Evolutionary conservation across 2,888 invertebrate species (phyloP).

Genomic region (Neoaliturus tenellus): DNA sequence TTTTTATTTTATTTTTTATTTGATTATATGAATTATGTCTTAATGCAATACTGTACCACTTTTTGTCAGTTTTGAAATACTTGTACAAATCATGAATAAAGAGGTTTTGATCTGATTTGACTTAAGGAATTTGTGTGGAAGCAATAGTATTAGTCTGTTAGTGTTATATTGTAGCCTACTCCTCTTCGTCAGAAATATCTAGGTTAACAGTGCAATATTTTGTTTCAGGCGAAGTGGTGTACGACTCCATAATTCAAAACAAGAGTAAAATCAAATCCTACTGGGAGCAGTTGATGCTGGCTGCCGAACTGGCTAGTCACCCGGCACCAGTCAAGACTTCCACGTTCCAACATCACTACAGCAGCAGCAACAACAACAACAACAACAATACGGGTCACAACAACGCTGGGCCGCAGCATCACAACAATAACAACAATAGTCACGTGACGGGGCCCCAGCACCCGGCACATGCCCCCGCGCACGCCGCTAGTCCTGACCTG

Average conservation of each 20-base stretch:
- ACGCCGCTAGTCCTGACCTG: conserved; percentile 60
- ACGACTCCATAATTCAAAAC: conserved; percentile 69
- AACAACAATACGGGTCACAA: background rate
- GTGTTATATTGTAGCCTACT: no score
- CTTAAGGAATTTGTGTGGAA: no score
- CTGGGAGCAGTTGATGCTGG: conserved; percentile 69
- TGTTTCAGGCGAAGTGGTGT: conserved; percentile 69
- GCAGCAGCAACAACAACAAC: background rate
- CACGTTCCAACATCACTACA: background rate
- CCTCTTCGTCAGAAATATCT: no score
- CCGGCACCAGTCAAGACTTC: background rate
- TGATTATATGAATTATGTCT: no score
- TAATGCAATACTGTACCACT: no score
- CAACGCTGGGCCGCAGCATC: background rate
- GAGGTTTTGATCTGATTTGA: no score
- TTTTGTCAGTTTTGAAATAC: no score
- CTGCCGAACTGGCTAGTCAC: conserved; percentile 62
- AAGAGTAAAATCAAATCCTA: conserved; percentile 69
- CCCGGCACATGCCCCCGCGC: background rate
- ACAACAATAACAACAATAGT: background rate
- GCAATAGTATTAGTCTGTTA: no score
- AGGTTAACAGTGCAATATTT: background rate
- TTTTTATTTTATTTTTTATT: no score
- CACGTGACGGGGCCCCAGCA: background rate
- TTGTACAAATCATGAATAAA: no score